Percentiles rank a stretch among this genome's conserved stretches.
Evolutionary conservation across 53 echinoderm and acorn worm genomes (phyloP).

Genomic region (Zoroaster sp.): DNA sequence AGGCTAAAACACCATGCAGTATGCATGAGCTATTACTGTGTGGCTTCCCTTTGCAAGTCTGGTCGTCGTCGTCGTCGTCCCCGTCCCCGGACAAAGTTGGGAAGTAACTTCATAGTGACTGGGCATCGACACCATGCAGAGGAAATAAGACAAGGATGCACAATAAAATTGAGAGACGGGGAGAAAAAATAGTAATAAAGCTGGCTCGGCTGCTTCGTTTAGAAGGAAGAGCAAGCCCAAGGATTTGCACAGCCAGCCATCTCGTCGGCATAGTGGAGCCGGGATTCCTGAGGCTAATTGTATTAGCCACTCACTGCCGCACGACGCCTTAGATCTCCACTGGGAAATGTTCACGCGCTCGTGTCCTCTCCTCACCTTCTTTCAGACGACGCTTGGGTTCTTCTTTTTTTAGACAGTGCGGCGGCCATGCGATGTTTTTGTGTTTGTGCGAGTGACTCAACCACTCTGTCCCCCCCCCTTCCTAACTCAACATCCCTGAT

Average conservation of each 20-base stretch:
- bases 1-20: slow-evolving; percentile 17
- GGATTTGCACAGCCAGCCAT: slow-evolving; percentile 52
- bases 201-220: slow-evolving; percentile 14
- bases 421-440: background rate
- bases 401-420: background rate
- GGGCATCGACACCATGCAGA: background rate
- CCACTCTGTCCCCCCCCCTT: background rate
- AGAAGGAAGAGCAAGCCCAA: slow-evolving; percentile 2
- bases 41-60: background rate
- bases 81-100: slow-evolving; percentile 7
- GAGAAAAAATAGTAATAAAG: background rate
- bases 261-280: slow-evolving; percentile 48
- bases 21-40: slow-evolving; percentile 11
- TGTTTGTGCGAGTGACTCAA: slow-evolving; percentile 43
- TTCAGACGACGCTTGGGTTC: background rate
- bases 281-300: slow-evolving; percentile 52
- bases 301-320: slow-evolving; percentile 35
- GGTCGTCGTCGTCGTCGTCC: background rate
- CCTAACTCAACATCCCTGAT: background rate
- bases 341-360: slow-evolving; percentile 24
- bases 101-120: slow-evolving; percentile 30
- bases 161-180: background rate
- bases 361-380: slow-evolving; percentile 43
- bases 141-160: background rate
- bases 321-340: slow-evolving; percentile 36